Evolutionary conservation across 2,113 vertebrate genomes (phyloP).

Genomic region (Ciconia stormi): DNA sequence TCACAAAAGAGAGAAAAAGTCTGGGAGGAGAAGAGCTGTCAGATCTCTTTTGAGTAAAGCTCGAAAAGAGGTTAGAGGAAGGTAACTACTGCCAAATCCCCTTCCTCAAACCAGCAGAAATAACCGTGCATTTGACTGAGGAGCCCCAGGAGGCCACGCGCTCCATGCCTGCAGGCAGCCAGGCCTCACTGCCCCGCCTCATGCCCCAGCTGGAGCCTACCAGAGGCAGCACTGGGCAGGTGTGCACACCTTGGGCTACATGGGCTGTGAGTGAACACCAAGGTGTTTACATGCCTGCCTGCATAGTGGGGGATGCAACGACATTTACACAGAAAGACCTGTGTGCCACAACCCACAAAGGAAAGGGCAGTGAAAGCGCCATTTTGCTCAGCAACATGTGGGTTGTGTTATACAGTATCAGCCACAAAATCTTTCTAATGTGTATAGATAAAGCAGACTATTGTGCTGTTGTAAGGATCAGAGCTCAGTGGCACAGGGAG

Average conservation of each 20-base stretch:
- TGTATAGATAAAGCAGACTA: neutral
- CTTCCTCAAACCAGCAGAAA: neutral
- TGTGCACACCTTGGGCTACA: neutral
- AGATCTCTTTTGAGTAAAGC: neutral
- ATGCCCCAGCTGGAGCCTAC: accelerated
- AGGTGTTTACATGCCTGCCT: neutral
- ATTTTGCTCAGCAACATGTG: neutral
- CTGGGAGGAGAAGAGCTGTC: neutral
- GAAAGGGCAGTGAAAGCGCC: neutral
- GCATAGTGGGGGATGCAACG: neutral
- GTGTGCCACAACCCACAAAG: neutral
- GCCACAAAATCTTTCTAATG: neutral
- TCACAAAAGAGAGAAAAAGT: neutral
- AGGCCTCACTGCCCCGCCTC: neutral
- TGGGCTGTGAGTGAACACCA: accelerated
- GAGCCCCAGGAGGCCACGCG: accelerated
- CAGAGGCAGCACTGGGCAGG: too few species aligned
- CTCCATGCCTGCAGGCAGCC: accelerated
- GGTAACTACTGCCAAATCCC: neutral
- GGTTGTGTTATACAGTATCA: neutral
- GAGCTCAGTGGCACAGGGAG: neutral
- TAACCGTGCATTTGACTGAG: accelerated
- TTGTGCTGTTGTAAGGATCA: neutral
- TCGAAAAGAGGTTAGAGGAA: neutral
- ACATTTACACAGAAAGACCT: neutral